A percentile compares a stretch with the other conserved stretches of the same genome.
phyloP scores from a whole-genome alignment of 2,888 invertebrate species.

The Pyrrhia umbra region DNA sequence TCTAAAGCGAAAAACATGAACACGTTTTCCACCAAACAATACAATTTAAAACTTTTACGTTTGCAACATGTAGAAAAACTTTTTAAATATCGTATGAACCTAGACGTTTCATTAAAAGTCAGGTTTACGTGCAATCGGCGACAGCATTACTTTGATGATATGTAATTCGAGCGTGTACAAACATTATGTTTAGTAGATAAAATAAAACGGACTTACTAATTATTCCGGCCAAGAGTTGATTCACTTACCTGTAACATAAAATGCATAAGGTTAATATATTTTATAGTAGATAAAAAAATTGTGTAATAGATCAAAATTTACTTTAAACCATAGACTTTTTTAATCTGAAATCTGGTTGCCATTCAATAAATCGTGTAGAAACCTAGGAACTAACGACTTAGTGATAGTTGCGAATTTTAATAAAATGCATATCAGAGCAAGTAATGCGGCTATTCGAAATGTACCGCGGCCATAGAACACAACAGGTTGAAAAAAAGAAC shows the following conservation, averaged over 20 bases:
- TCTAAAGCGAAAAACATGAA: background rate
- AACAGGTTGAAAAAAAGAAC: too few relatives aligned
- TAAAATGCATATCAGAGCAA: too few relatives aligned
- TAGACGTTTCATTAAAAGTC: background rate
- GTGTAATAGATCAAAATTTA: too few relatives aligned
- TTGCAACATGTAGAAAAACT: background rate
- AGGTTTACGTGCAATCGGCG: background rate
- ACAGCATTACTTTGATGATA: background rate
- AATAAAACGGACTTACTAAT: conserved; percentile 24
- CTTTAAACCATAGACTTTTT: too few relatives aligned
- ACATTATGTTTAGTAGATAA: background rate
- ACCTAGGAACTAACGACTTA: too few relatives aligned
- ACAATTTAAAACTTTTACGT: background rate
- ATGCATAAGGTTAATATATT: background rate
- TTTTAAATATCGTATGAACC: background rate
- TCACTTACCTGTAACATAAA: conserved; percentile 57
- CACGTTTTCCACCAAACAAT: background rate
- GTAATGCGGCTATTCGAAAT: too few relatives aligned
- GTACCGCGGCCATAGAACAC: too few relatives aligned
- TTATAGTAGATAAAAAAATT: background rate
- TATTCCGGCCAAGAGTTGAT: background rate
- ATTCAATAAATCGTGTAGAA: too few relatives aligned
- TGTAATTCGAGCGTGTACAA: background rate
- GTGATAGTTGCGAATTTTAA: too few relatives aligned
- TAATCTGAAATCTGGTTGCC: too few relatives aligned